Evolutionary conservation across 1,140 invertebrate genomes (phyloP).

Genomic region (Drosophila subpulchrella): DNA sequence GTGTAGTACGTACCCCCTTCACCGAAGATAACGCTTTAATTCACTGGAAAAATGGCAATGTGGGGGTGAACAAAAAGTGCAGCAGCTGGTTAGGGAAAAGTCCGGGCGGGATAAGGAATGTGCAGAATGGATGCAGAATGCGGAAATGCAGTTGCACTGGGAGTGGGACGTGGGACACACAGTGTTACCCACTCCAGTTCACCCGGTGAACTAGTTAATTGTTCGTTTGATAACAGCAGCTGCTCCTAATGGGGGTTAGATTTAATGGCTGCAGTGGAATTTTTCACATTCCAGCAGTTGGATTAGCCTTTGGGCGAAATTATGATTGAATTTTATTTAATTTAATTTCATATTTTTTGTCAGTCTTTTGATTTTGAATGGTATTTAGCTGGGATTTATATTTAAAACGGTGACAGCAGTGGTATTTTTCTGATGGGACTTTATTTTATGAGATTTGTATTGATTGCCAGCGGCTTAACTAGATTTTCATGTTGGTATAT

Average conservation of each 20-base stretch:
- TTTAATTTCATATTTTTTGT: not conserved
- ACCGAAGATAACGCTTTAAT: slow-evolving; percentile 34
- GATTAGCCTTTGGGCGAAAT: not conserved
- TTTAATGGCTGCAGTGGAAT: slow-evolving; percentile 8
- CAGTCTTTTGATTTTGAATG: not conserved
- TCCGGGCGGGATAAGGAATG: slow-evolving; percentile 16
- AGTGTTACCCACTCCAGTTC: slow-evolving; percentile 13
- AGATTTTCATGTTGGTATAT: not conserved
- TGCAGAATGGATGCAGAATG: slow-evolving; percentile 6
- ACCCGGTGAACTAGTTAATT: slow-evolving; percentile 41
- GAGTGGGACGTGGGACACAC: slow-evolving; percentile 6
- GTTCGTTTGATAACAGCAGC: slow-evolving; percentile 19
- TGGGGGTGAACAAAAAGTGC: slow-evolving; percentile 4
- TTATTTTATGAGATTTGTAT: not conserved
- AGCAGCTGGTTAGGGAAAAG: slow-evolving; percentile 22
- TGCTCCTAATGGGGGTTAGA: not conserved
- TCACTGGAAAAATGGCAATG: slow-evolving; percentile 25
- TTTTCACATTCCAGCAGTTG: not conserved
- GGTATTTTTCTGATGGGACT: not conserved
- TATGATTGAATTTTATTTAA: slow-evolving; percentile 4
- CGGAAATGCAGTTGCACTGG: slow-evolving; percentile 45
- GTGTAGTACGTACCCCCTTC: not conserved
- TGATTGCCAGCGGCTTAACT: not conserved
- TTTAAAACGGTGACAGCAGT: not conserved
- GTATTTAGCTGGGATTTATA: not conserved